A percentile compares a stretch with the other conserved stretches of the same genome.
Evolutionary conservation across 2,797 vertebrate genomes (phyloP).

Genomic region (Heliangelus exortis): DNA sequence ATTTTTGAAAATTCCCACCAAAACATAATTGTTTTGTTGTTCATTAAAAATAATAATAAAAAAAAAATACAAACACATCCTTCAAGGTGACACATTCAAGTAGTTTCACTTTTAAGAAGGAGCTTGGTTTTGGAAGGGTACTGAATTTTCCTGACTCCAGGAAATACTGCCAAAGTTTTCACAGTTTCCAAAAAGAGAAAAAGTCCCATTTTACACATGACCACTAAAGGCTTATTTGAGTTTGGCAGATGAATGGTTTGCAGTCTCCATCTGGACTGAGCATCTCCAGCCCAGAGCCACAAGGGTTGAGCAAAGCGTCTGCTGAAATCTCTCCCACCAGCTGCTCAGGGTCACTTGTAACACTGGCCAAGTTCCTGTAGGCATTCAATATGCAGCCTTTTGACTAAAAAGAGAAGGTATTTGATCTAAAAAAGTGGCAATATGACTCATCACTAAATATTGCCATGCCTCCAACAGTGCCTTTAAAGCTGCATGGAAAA

Average conservation of each 20-base stretch:
- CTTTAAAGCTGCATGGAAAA: neutral
- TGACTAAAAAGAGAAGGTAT: neutral
- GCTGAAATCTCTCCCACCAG: slow-evolving; percentile 13
- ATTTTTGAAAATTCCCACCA: neutral
- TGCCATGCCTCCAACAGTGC: neutral
- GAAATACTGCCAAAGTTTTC: slow-evolving; percentile 33
- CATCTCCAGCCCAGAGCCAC: neutral
- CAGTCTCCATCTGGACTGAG: slow-evolving; percentile 48
- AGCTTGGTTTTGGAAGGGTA: neutral
- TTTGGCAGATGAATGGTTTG: slow-evolving; percentile 45
- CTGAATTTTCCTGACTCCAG: neutral
- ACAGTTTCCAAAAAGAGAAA: neutral
- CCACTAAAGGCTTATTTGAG: slow-evolving; percentile 3
- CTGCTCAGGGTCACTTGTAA: slow-evolving; percentile 48
- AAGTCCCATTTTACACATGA: slow-evolving; percentile 1
- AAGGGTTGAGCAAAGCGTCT: slow-evolving; percentile 18
- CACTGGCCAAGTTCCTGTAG: neutral
- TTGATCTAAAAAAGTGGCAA: neutral
- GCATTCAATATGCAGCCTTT: neutral
- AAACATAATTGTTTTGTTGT: neutral
- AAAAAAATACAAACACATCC: too few species aligned
- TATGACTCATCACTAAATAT: neutral
- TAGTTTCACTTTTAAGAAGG: neutral
- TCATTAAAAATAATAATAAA: neutral
- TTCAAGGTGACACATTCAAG: neutral